phyloP scores from a whole-genome alignment of 2,888 invertebrate species.

The Drosophila phalerata region DNA sequence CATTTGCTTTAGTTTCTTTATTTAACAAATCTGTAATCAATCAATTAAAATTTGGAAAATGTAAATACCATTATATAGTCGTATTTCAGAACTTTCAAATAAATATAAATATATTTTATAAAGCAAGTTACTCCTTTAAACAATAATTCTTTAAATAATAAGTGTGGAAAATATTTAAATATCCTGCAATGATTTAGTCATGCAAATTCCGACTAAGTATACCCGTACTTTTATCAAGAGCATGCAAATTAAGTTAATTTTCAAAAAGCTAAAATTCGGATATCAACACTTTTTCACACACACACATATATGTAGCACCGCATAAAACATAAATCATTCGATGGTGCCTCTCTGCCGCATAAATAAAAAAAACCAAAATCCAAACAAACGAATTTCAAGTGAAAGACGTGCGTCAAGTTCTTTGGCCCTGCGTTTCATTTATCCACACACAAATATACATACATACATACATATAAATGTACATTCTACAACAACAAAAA shows the following conservation, averaged over 20 bases:
- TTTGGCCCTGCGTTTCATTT: constrained; percentile 32
- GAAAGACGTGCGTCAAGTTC: constrained; percentile 58
- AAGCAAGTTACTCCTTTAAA: too few relatives aligned
- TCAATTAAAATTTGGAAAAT: too few relatives aligned
- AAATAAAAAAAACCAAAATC: constrained; percentile 57
- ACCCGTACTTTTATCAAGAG: background rate
- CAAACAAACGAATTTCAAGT: constrained; percentile 66
- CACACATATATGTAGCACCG: constrained; percentile 4
- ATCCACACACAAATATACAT: background rate
- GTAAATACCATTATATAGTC: too few relatives aligned
- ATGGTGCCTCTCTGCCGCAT: constrained; percentile 39
- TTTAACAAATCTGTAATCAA: too few relatives aligned
- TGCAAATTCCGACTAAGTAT: background rate
- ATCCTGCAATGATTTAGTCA: too few relatives aligned
- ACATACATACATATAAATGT: background rate
- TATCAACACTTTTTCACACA: constrained; percentile 12
- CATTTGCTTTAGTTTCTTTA: too few relatives aligned
- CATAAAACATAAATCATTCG: constrained; percentile 64
- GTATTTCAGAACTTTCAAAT: too few relatives aligned
- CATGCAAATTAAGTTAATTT: constrained; percentile 8
- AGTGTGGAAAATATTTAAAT: too few relatives aligned
- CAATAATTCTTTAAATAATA: too few relatives aligned
- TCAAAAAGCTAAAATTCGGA: background rate
- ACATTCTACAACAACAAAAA: background rate
- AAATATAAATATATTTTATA: too few relatives aligned